These are phyloP conservation scores for Cordilura impudica DNA, from an alignment of 2,888 invertebrate species.

Conservation along the genomic window DNA sequence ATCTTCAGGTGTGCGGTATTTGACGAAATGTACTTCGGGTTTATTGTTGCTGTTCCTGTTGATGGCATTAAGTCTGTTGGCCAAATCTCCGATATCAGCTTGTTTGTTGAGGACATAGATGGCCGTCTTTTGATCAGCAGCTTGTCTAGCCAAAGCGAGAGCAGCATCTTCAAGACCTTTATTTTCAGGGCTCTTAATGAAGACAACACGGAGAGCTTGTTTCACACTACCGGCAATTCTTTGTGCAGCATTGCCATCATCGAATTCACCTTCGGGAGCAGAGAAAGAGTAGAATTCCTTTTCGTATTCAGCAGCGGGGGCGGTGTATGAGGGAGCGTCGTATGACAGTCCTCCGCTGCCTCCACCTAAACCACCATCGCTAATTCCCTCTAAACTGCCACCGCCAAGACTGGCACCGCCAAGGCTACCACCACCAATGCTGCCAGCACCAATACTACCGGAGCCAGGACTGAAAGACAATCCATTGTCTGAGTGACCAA, in stretches of 20 bases:
- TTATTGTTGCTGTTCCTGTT: conserved; percentile 55
- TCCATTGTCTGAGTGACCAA: conserved; percentile 49
- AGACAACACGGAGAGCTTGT: conserved; percentile 63
- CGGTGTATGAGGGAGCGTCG: conserved; percentile 13
- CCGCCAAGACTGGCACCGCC: not conserved
- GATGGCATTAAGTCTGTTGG: conserved; percentile 49
- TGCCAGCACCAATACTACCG: not conserved
- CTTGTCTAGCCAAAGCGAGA: conserved; percentile 59
- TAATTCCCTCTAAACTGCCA: not conserved
- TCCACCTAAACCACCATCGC: not conserved
- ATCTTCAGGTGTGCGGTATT: conserved; percentile 69
- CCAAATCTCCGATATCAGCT: conserved; percentile 60
- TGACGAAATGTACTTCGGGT: conserved; percentile 69
- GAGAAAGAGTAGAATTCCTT: conserved; percentile 63
- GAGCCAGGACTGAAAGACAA: conserved; percentile 18
- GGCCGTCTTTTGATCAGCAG: conserved; percentile 58
- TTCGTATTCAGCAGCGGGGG: conserved; percentile 56
- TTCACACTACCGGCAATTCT: conserved; percentile 45
- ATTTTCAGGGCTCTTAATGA: conserved; percentile 64
- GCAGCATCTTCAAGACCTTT: conserved; percentile 59
- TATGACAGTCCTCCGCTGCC: conserved; percentile 39
- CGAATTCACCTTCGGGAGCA: conserved; percentile 61
- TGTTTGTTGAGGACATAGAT: conserved; percentile 65
- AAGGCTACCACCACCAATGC: not conserved
- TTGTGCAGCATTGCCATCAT: conserved; percentile 32